Evolutionary conservation across 2,797 vertebrate species (phyloP).

Genomic region (Lycodopsis pacificus): DNA sequence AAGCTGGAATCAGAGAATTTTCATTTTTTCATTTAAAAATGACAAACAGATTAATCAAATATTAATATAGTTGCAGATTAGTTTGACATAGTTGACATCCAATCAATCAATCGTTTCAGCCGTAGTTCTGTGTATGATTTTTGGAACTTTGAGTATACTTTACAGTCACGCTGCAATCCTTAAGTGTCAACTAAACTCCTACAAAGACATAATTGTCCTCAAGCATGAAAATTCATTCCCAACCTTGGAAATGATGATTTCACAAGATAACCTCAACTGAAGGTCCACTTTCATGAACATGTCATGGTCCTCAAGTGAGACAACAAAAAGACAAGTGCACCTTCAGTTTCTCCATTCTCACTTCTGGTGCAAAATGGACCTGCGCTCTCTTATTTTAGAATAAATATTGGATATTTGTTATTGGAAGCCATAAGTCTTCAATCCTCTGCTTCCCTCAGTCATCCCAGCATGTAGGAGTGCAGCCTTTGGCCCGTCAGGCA

Average conservation of each 20-base stretch:
- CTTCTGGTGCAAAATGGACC: background rate
- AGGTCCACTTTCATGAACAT: background rate
- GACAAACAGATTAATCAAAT: background rate
- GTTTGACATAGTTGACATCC: too few species aligned
- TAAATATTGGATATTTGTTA: background rate
- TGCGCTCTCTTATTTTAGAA: background rate
- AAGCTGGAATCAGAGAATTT: background rate
- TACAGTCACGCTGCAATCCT: too few species aligned
- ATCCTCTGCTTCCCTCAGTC: conserved; percentile 16
- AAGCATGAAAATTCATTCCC: background rate
- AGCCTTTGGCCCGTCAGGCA: conserved; percentile 37
- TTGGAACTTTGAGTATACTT: too few species aligned
- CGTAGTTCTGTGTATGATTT: too few species aligned
- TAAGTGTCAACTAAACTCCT: background rate
- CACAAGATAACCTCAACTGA: background rate
- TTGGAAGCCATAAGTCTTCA: background rate
- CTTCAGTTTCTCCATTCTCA: background rate
- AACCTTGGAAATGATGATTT: background rate
- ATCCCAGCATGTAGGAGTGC: conserved; percentile 15
- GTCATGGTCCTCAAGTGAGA: background rate
- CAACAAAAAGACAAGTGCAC: background rate
- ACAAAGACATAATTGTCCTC: background rate
- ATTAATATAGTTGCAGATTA: background rate
- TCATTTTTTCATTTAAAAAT: background rate
- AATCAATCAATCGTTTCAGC: too few species aligned